Evolutionary conservation across 2,888 invertebrate genomes (phyloP), one percentile per base, ranked within the genome.

Genomic region (Proisotoma minuta): DNA sequence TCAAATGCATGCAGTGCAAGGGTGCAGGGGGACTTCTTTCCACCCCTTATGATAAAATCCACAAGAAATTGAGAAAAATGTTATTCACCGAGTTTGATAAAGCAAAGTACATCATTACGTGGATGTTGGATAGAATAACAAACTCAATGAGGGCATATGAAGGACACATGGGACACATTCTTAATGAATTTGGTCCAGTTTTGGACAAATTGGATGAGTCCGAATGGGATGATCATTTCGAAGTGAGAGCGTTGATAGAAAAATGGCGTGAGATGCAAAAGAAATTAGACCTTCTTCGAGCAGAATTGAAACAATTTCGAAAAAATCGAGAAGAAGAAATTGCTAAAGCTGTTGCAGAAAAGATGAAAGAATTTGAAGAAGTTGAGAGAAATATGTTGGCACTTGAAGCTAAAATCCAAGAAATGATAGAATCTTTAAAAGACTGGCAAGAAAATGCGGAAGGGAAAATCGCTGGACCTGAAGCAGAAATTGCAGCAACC

Each of bases 211-310:
- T 70, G 40, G 70, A 71, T 50, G 64, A 66, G 43, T 57, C 62
- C n/a, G 70, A 71, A 29, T 71, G 69, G 68, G 68, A 71, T 39
- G 73, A 73, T 39, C 71, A 73, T 50, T 62, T 65, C 20, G 66
- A 69, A 53, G 66, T 73, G 2, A 60, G 63, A 20, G 59, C 57
- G 23, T 58, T 65, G 54, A 49, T 62, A 26, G 66, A 73, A 2
- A 65, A 68, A 56, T 70, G 64, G 66, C 53, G 64, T 28, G 54
- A 70, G 10, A 27, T 68, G 49, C 59, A 69, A 50, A 57, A 63
- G 34, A 68, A 68, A 28, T 53, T 68, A 34, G 62, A 65, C 29
- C 22, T 47, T 1, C 57, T 69, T 18, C 59, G 66, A 26, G 59
- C 60, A 12, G 70, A 73, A 49, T 50, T 71, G 47, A 67, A 66